phyloP scores from a whole-genome alignment of 1,140 invertebrate species.

The Thereuonema tuberculata region DNA sequence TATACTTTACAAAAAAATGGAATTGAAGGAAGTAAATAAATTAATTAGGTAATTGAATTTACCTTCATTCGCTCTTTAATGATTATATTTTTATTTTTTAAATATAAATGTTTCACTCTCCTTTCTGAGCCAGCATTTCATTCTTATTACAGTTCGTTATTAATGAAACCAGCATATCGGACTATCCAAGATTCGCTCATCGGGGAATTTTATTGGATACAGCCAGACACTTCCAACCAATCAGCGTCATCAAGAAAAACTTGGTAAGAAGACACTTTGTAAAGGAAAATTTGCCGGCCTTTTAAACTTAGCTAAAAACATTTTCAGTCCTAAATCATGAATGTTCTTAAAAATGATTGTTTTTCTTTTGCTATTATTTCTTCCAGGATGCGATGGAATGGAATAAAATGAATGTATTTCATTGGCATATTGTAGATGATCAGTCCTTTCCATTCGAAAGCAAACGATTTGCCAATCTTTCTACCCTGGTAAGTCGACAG shows the following conservation, averaged over 20 bases:
- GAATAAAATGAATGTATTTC: slow-evolving; percentile 42
- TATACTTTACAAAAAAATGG: too few relatives aligned
- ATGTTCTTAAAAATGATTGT: too few relatives aligned
- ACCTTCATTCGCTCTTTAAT: too few relatives aligned
- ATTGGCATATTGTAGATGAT: slow-evolving; percentile 50
- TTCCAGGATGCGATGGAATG: slow-evolving; percentile 28
- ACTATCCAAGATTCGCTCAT: slow-evolving; percentile 37
- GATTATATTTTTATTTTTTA: too few relatives aligned
- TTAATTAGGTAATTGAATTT: too few relatives aligned
- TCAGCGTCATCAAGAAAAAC: slow-evolving; percentile 45
- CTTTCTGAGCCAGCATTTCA: too few relatives aligned
- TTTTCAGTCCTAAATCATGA: too few relatives aligned
- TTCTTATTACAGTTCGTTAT: slow-evolving; percentile 22
- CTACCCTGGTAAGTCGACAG: slow-evolving; percentile 25
- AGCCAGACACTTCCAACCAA: slow-evolving; percentile 58
- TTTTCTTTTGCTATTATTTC: too few relatives aligned
- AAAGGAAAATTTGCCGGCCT: too few relatives aligned
- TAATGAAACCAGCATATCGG: slow-evolving; percentile 21
- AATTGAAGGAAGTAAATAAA: too few relatives aligned
- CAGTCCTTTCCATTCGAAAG: slow-evolving; percentile 46
- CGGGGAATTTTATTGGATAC: slow-evolving; percentile 70
- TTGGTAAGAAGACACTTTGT: slow-evolving; percentile 35
- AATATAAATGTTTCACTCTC: too few relatives aligned
- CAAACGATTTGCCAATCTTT: slow-evolving; percentile 39
- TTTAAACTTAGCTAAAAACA: too few relatives aligned